Evolutionary conservation across 2,888 invertebrate genomes (phyloP).

Genomic region (Hemaris fuciformis): DNA sequence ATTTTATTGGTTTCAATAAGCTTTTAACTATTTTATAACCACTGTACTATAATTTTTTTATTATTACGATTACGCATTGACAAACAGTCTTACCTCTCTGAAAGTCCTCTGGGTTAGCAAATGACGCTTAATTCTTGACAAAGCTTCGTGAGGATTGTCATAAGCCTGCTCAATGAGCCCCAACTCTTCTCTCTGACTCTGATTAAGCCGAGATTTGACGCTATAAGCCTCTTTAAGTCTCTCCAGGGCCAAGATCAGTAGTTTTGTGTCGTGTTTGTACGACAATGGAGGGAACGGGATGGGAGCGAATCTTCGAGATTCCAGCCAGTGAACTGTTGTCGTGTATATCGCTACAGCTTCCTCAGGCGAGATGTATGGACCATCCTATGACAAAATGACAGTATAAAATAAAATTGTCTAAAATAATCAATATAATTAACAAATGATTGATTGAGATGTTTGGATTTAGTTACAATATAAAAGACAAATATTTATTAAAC

Average conservation of each 20-base stretch:
- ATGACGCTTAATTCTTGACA: conserved; percentile 99
- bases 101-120: conserved; percentile 98
- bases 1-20: no score
- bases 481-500: no score
- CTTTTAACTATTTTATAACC: no score
- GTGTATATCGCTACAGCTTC: conserved; percentile 99
- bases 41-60: no score
- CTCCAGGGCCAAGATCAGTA: conserved; percentile 97
- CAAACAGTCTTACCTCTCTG: conserved; percentile 90
- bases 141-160: conserved; percentile 99
- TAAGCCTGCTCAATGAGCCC: conserved; percentile 99
- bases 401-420: background rate
- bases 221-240: conserved; percentile 98
- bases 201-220: conserved; percentile 97
- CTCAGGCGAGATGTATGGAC: conserved; percentile 99
- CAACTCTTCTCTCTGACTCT: conserved; percentile 98
- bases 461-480: no score
- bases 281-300: conserved; percentile 99
- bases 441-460: no score
- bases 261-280: conserved; percentile 99
- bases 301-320: conserved; percentile 98
- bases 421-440: no score
- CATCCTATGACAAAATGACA: conserved; percentile 83
- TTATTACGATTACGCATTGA: no score
- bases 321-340: conserved; percentile 99